Evolutionary conservation across 2,888 invertebrate species (phyloP).

Genomic region (Lapara coniferarum): DNA sequence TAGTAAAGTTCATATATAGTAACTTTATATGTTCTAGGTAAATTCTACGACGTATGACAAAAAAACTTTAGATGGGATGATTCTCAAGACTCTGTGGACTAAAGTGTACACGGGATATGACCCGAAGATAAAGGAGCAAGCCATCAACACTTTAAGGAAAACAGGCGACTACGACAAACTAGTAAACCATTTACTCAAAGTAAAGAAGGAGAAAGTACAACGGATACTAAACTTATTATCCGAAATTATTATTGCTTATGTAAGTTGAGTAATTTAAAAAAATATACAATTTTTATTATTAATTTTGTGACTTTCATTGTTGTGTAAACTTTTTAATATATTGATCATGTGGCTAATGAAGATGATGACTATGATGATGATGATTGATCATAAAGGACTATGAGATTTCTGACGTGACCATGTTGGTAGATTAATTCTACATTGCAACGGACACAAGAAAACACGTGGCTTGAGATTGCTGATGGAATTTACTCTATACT

Average conservation of each 20-base stretch:
- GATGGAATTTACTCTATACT: too few relatives aligned
- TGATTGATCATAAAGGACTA: too few relatives aligned
- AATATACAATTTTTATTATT: too few relatives aligned
- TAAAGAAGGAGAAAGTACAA: constrained; percentile 62
- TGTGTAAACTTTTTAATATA: too few relatives aligned
- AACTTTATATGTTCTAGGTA: constrained; percentile 47
- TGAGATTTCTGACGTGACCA: too few relatives aligned
- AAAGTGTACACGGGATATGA: constrained; percentile 64
- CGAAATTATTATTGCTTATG: constrained; percentile 63
- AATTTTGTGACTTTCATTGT: too few relatives aligned
- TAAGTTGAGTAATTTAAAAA: constrained; percentile 34
- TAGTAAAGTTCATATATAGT: too few relatives aligned
- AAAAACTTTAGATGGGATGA: constrained; percentile 68
- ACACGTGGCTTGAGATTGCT: too few relatives aligned
- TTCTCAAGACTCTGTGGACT: constrained; percentile 70
- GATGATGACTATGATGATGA: too few relatives aligned
- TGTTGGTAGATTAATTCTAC: background rate
- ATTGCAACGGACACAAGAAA: background rate
- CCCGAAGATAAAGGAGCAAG: constrained; percentile 57
- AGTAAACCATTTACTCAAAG: constrained; percentile 54
- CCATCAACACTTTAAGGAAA: constrained; percentile 59
- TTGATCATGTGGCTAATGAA: too few relatives aligned
- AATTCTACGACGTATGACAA: constrained; percentile 48
- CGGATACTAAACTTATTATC: constrained; percentile 58
- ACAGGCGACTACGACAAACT: constrained; percentile 64